Evolutionary conservation across 2,797 vertebrate genomes (phyloP), one percentile per base, ranked within the genome.

Genomic region (Clarias laeviceps): DNA sequence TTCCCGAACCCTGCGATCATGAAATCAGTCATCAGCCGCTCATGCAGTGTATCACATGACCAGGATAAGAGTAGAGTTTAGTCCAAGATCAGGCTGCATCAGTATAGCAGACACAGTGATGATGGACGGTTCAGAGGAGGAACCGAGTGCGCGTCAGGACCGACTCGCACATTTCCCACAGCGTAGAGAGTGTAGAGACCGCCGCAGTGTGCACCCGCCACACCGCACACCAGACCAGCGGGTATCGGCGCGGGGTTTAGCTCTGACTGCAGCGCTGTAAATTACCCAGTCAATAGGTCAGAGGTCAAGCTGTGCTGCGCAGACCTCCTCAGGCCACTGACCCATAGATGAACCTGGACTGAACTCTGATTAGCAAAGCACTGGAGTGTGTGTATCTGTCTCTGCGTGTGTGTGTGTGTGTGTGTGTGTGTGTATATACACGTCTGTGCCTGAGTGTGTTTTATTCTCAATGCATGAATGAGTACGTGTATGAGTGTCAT

Each of bases 331-430:
- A 69, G 57, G 54, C 85, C 72, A 29, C n/a, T 59, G 72, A 78
- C 80, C 59, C 74, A 56, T 18, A 29, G 72, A 6, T 83, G 74
- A 80, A 69, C 72, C 27, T 76, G 87, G 86, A 87, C 90, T 87
- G 89, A 88, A 88, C 84, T 79, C 69, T 89, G 88, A 76, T 86
- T 78, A 82, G 20, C 18, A 66, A 50, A 82, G 45, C 59, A 66
- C 40, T 80, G 77, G 40, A 5, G 62, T 56, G 82, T 90, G 89
- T 85, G 87, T 82, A 79, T 69, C 0, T 34, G 65, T 15, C 24
- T 24, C 1, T 2, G 50, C 20, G 59, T 61, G 50, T 69, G 85
- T 76, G 61, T 82, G 79, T 66, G 40, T 8, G 61, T 57, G 32
- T n/a, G 2, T 24, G 37, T 50, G n/a, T 15, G 20, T 37, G 68